Base-by-base conservation (phyloP, 1,140 invertebrate species). In the Rhopalosiphum maidis region DNA sequence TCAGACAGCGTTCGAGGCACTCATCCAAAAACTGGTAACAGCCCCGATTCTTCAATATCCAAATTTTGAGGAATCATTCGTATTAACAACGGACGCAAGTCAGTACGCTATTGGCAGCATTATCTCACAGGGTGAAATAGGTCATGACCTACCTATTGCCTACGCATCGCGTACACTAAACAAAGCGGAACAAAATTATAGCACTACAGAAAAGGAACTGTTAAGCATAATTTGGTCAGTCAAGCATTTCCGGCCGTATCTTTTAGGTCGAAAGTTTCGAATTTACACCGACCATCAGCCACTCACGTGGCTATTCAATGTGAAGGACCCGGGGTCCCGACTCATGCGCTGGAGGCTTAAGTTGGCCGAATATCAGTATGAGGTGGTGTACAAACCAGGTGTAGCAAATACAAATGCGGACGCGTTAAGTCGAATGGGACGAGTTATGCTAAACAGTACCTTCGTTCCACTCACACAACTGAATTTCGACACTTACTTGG, bases 221-320 rank as follows among this genome's bases (percentile, higher is more conserved):
- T 51, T 51, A 11, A 51, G 48, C 48, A 51, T 51, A 5, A 51
- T 51, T 15, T 51, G 48, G 48, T 51, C 48, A 51, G 48, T 51
- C 48, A 51, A 51, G 48, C 48, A 51, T 51, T 51, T 51, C 48
- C 6, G 48, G 48, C 48, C 48, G 6, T 51, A 51, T 51, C 48
- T 51, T 51, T 51, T 51, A 11, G 48, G 48, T 11, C 48, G 48
- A 18, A 51, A 18, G 11, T 51, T 51, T 11, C 48, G 18, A 51
- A 51, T 51, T 51, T 51, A 51, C 48, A 51, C 48, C 48, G 48
- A 51, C 48, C 48, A 51, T 51, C 48, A 51, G 8, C 48, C 95
- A 1, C 94, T 96, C 35, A 94, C 94, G 85, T 96, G 95, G 95
- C 94, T 96, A 37, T 94, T 95, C 46, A 95, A 94, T 22, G 94